Percentiles rank a stretch among this genome's conserved stretches.
phyloP scores from a whole-genome alignment of 1,140 invertebrate genomes.

The Pemphigus obesinymphae region DNA sequence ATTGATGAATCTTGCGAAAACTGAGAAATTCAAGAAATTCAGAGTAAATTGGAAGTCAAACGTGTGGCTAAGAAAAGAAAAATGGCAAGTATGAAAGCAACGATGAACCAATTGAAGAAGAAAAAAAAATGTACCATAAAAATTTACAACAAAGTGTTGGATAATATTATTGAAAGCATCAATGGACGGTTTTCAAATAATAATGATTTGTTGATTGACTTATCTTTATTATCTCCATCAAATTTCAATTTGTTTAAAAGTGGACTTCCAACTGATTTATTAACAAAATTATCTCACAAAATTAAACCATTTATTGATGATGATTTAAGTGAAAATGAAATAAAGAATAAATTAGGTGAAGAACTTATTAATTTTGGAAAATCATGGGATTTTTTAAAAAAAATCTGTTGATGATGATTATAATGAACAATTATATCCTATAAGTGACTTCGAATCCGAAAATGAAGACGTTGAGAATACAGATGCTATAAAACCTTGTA shows the following conservation, averaged over 20 bases:
- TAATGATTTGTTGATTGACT: background rate
- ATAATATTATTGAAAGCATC: background rate
- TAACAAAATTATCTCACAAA: background rate
- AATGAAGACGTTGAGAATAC: background rate
- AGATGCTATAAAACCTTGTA: background rate
- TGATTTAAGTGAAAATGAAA: background rate
- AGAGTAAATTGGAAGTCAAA: background rate
- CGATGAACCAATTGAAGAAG: background rate
- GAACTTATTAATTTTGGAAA: background rate
- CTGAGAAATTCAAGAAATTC: background rate
- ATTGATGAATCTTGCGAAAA: background rate
- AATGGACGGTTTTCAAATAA: background rate
- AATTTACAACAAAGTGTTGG: background rate
- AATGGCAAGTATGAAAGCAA: background rate
- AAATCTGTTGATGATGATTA: background rate
- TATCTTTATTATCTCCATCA: background rate
- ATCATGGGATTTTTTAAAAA: no score
- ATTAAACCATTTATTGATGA: background rate
- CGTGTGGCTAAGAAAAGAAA: background rate
- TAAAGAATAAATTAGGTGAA: background rate
- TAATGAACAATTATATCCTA: no score
- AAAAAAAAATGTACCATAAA: background rate
- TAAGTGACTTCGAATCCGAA: background rate
- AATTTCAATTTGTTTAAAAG: background rate
- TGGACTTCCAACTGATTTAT: background rate